Base-by-base conservation (phyloP, 2,113 vertebrate genomes). In the Psittacula cyanocephala region DNA sequence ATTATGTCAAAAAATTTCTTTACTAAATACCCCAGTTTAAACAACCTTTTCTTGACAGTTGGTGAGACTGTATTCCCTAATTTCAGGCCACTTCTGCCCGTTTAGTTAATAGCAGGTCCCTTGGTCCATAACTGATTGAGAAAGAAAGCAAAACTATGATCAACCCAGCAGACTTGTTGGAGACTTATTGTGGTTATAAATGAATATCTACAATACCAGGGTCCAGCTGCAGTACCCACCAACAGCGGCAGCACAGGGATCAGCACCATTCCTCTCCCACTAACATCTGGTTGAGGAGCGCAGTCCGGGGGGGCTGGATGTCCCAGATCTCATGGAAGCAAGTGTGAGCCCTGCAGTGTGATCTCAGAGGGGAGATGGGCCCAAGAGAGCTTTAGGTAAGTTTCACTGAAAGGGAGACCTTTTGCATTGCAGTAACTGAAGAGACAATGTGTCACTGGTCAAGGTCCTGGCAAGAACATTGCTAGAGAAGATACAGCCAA, bases 181-280 rank as follows among this genome's bases (percentile, higher is more conserved):
- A 31, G 37, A 3, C 22, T 28, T 11, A 17, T 4, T 4, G n/a
- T 9, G 60, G 7, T 0, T 7, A 16, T 24, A 15, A 35, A 35
- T 35, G 57, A 59, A 10, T 16, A 59, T 23, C 57, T 24, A 24
- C 57, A 59, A 15, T 16, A 35, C 20, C 57, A 47, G 37, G 29
- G 35, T 18, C 6, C 0, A 4, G 37, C 41, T 16, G 75, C 17
- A 9, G 88, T 6, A 55, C 86, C 44, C 71, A 63, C 74, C 10
- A 0, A 6, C 44, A 52, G 44, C 0, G 1, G 47, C 85, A 33
- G 85, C 1, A 10, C 53, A 10, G 53, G 37, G 29, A 5, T 5
- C 3, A 44, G 4, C 76, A 81, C 29, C 39, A 7, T 19, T 52
- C 83, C 91, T 90, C 39, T 71, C 29, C 57, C 70, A 35, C 23